Conservation (phyloP, 1,140 invertebrate genomes). For the Drosophila navojoa region DNA sequence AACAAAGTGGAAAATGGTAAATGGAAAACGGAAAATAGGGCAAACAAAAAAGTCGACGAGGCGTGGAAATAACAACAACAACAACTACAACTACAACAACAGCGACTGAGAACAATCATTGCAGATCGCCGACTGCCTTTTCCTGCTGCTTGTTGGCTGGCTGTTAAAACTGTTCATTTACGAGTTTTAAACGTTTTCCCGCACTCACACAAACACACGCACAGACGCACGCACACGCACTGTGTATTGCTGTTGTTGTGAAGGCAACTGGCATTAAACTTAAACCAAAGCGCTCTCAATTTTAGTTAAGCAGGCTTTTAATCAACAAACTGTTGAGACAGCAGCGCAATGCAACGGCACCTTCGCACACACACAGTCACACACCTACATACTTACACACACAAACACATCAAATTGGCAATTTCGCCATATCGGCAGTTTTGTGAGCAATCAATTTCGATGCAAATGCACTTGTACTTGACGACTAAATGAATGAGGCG, state of each 20-base stretch:
- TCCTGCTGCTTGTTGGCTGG: conserved; percentile 21
- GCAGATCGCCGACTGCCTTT: conserved; percentile 11
- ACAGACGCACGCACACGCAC: not conserved
- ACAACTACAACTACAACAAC: conserved; percentile 1
- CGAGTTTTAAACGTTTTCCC: conserved; percentile 46
- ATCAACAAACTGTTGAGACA: conserved; percentile 79
- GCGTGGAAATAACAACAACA: conserved; percentile 15
- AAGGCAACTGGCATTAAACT: conserved; percentile 39
- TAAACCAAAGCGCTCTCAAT: conserved; percentile 43
- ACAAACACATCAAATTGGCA: conserved; percentile 60
- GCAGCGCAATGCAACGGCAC: conserved; percentile 24
- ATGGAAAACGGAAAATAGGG: conserved; percentile 8
- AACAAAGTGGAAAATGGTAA: not conserved
- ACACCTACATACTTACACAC: not conserved
- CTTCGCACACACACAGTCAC: not conserved
- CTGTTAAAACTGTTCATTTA: conserved; percentile 47
- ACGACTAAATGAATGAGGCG: conserved; percentile 78
- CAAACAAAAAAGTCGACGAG: conserved; percentile 27
- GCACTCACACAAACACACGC: not conserved
- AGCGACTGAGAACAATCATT: conserved; percentile 27
- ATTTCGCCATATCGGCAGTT: conserved; percentile 78
- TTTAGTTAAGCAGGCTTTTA: conserved; percentile 72
- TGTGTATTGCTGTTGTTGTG: not conserved
- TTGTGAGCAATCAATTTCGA: conserved; percentile 81
- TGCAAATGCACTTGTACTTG: conserved; percentile 82